phyloP scores from a whole-genome alignment of 1,140 invertebrate species.

The Drosophila melanica region DNA sequence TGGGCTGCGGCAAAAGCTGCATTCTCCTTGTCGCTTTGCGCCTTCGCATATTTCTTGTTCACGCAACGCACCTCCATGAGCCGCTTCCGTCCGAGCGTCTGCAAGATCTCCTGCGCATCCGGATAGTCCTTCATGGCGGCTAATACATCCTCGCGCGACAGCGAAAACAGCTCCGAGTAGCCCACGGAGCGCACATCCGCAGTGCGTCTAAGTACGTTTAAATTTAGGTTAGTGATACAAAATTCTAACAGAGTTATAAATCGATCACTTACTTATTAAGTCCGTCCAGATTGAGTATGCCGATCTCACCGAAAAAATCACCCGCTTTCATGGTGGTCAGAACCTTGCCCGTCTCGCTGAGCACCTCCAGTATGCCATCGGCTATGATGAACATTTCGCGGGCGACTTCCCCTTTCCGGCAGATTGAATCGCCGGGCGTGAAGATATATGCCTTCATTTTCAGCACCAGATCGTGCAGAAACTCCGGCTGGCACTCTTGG shows the following conservation, averaged over 20 bases:
- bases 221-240: no score
- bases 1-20: slow-evolving; percentile 66
- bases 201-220: slow-evolving; percentile 92
- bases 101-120: slow-evolving; percentile 96
- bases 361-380: slow-evolving; percentile 97
- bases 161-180: slow-evolving; percentile 97
- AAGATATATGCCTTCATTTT: slow-evolving; percentile 99
- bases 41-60: slow-evolving; percentile 83
- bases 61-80: slow-evolving; percentile 91
- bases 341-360: slow-evolving; percentile 96
- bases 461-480: slow-evolving; percentile 97
- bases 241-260: no score
- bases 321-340: slow-evolving; percentile 98
- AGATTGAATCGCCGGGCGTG: slow-evolving; percentile 98
- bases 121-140: slow-evolving; percentile 98
- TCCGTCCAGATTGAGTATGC: slow-evolving; percentile 97
- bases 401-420: slow-evolving; percentile 95
- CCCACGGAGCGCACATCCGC: slow-evolving; percentile 98
- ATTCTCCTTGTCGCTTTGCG: slow-evolving; percentile 66
- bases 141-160: slow-evolving; percentile 97
- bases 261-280: slow-evolving; percentile 92
- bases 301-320: slow-evolving; percentile 99
- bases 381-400: slow-evolving; percentile 99
- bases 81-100: slow-evolving; percentile 93
- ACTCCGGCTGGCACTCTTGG: slow-evolving; percentile 98